phyloP scores from a whole-genome alignment of 2,113 vertebrate genomes.

The Leuciscus idus region DNA sequence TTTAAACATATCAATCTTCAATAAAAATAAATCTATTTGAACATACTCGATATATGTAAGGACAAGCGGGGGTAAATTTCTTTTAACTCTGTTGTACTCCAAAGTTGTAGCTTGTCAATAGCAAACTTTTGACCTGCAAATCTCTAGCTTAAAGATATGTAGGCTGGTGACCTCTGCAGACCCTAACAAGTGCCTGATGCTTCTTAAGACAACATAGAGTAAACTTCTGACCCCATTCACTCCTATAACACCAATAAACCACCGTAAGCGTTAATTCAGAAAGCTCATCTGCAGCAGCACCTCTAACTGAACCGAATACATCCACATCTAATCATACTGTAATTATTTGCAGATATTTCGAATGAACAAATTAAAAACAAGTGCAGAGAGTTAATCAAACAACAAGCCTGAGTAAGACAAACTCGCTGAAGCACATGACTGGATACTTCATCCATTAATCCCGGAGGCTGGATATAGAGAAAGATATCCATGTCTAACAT shows the following conservation, averaged over 20 bases:
- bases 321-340: not conserved
- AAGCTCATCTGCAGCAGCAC: no score
- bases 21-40: not conserved
- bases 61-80: no score
- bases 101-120: not conserved
- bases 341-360: not conserved
- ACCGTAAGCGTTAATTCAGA: not conserved
- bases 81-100: no score
- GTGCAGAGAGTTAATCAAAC: not conserved
- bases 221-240: not conserved
- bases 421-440: constrained; percentile 2
- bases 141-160: not conserved
- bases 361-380: constrained; percentile 23
- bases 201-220: not conserved
- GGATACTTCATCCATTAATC: not conserved
- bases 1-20: not conserved
- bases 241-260: not conserved
- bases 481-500: not conserved
- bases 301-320: not conserved
- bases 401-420: not conserved
- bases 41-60: not conserved
- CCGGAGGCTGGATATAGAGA: not conserved
- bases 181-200: not conserved
- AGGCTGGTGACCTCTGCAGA: not conserved
- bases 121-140: not conserved